Evolutionary conservation across 2,888 invertebrate species (phyloP), one percentile per base, ranked within the genome.

Genomic region (Eupithecia insigniata): DNA sequence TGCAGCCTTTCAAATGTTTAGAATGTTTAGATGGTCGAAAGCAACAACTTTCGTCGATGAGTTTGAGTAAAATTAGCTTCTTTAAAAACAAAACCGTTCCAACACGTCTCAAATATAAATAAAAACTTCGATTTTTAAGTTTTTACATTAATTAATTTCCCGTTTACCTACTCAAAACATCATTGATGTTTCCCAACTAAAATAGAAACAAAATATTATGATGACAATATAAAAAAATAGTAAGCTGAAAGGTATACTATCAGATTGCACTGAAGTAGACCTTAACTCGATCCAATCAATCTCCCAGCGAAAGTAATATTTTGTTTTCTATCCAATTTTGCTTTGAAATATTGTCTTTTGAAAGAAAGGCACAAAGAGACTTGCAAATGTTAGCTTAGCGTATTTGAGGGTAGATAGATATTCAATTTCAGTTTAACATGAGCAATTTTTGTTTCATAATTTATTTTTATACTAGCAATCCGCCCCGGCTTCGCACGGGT

Each of bases 281-380:
- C 69, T 66, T 74, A 76, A 81, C 79, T 78, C 76, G 74, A 82
- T 82, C 81, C 83, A 84, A 84, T 86, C 86, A 86, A 85, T 85
- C 84, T 84, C 79, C 80, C 80, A 81, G 77, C 76, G 79, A 82
- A 82, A 82, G 82, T 82, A 81, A 85, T 85, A 83, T 83, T 85
- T 84, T 83, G 82, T 85, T 85, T 84, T 85, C 80, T 78, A 85
- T 85, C 84, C 85, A 85, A 87, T 87, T 85, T 83, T 79, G 72
- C 76, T 80, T 80, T 84, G 85, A 85, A 82, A 84, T 85, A 86
- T 87, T 82, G 83, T 83, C 79, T 84, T 73, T 80, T 81, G 72
- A 69, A 62, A 62, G 32, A 62, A 62, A 62, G 32, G 61, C 55
- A 68, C 66, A 65, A 67, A 55, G 36, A 64, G 69, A 69, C 51